phyloP scores from a whole-genome alignment of 1,140 invertebrate species.

The Zeugodacus cucurbitae region DNA sequence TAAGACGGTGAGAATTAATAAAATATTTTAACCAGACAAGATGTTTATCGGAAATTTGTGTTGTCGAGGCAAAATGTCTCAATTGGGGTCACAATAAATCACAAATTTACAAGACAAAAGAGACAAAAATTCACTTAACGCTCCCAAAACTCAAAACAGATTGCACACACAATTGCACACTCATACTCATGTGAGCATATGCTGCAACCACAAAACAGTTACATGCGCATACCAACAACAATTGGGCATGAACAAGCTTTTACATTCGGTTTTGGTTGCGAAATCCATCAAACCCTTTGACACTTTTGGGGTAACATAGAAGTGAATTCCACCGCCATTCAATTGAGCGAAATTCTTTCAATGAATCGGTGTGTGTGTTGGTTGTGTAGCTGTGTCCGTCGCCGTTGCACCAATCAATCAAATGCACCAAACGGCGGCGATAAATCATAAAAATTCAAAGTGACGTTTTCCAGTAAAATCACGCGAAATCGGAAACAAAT shows the following conservation, averaged over 20 bases:
- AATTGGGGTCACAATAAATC: constrained; percentile 30
- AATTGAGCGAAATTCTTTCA: not conserved
- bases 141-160: not conserved
- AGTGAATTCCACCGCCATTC: not conserved
- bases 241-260: not conserved
- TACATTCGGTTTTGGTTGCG: constrained; percentile 3
- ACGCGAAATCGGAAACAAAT: constrained; percentile 9
- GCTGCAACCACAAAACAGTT: not conserved
- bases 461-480: not conserved
- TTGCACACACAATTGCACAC: no score
- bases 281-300: constrained; percentile 36
- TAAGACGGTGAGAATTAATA: not conserved
- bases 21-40: not conserved
- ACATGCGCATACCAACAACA: no score
- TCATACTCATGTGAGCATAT: not conserved
- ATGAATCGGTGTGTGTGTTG: not conserved
- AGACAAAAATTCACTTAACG: not conserved
- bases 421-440: constrained; percentile 3
- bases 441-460: constrained; percentile 20
- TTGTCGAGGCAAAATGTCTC: constrained; percentile 11
- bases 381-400: not conserved
- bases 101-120: constrained; percentile 28
- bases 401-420: constrained; percentile 16
- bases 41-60: not conserved
- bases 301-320: constrained; percentile 27